Evolutionary conservation across 2,888 invertebrate species (phyloP).

Genomic region (Euproctis similis): DNA sequence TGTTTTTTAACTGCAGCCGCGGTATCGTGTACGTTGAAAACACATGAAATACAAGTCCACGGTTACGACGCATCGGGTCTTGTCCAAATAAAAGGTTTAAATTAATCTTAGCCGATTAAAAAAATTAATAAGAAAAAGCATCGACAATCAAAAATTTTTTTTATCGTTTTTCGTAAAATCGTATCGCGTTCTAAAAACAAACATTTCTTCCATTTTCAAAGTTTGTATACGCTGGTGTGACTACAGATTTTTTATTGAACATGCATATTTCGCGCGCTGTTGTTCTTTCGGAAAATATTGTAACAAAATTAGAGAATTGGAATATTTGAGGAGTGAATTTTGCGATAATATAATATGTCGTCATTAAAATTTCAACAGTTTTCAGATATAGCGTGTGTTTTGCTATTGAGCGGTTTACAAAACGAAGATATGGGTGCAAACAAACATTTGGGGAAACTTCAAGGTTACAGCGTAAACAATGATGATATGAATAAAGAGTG

Average conservation of each 20-base stretch:
- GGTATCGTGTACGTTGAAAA: conserved; percentile 68
- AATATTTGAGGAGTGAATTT: no score
- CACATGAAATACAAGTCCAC: conserved; percentile 39
- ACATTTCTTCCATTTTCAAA: no score
- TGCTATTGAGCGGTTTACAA: conserved; percentile 58
- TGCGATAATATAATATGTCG: no score
- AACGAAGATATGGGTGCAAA: conserved; percentile 53
- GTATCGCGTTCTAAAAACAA: no score
- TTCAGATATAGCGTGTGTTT: conserved; percentile 64
- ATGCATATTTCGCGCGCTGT: no score
- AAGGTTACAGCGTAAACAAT: conserved; percentile 51
- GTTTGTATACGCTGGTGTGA: no score
- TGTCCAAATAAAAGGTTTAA: conserved; percentile 63
- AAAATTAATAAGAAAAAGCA: no score
- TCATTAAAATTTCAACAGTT: conserved; percentile 27
- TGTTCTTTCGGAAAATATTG: no score
- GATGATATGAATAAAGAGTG: conserved; percentile 52
- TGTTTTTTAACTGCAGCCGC: conserved; percentile 45
- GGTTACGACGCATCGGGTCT: conserved; percentile 40
- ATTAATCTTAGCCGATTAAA: conserved; percentile 37
- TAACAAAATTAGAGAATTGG: no score
- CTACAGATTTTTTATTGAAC: no score
- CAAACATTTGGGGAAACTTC: conserved; percentile 48
- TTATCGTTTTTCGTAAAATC: no score
- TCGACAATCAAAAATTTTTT: no score